phyloP scores from a whole-genome alignment of 2,888 invertebrate genomes.

The Linnaemya vulpina region DNA sequence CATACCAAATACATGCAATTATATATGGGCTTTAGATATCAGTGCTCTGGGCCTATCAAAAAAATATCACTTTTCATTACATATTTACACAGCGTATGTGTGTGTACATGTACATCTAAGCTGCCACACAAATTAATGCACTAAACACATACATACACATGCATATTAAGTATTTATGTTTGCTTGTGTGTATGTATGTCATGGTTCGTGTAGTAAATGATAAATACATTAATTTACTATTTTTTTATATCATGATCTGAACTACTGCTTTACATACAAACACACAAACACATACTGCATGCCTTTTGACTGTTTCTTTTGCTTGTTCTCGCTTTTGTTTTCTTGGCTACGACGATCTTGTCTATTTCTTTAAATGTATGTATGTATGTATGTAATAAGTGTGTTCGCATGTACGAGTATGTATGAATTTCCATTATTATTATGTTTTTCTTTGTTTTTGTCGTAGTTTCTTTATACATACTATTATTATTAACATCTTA shows the following conservation, averaged over 20 bases:
- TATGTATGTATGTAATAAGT: neutral
- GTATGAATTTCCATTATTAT: constrained; percentile 32
- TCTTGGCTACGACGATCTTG: constrained; percentile 55
- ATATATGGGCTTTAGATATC: neutral
- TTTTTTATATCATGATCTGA: constrained; percentile 66
- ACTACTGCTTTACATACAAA: constrained; percentile 31
- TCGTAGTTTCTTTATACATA: constrained; percentile 43
- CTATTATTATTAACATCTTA: constrained; percentile 64
- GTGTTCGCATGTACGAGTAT: neutral
- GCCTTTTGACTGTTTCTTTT: constrained; percentile 32
- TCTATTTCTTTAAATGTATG: constrained; percentile 28
- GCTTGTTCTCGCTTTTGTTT: constrained; percentile 38
- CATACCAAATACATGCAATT: neutral
- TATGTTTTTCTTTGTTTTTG: constrained; percentile 40
- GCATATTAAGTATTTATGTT: constrained; percentile 66
- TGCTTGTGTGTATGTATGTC: constrained; percentile 57
- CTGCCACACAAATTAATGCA: neutral
- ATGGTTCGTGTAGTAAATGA: constrained; percentile 72
- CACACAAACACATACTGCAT: neutral
- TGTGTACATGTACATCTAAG: neutral
- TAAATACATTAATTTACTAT: constrained; percentile 71
- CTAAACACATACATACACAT: constrained; percentile 13
- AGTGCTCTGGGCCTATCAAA: constrained; percentile 4
- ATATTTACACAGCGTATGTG: constrained; percentile 9
- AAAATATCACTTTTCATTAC: too few species aligned